phyloP scores from a whole-genome alignment of 2,113 vertebrate genomes.

The Terrapene triunguis region DNA sequence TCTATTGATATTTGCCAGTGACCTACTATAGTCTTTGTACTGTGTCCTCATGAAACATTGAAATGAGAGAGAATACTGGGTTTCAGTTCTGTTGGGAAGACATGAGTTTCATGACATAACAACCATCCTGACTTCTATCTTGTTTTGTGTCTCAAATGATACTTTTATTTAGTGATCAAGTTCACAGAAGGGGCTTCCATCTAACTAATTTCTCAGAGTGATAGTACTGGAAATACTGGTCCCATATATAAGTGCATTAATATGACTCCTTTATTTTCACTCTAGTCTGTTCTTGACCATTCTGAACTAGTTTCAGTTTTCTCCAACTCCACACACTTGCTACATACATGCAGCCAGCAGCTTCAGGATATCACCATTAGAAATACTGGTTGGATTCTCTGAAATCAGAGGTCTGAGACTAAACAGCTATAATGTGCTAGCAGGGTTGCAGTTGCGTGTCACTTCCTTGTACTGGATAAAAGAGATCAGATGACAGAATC shows the following conservation, averaged over 20 bases:
- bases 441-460: background rate
- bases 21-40: background rate
- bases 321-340: background rate
- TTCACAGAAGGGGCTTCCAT: background rate
- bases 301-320: background rate
- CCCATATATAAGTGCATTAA: background rate
- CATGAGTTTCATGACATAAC: background rate
- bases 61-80: background rate
- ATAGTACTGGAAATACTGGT: background rate
- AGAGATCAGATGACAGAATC: background rate
- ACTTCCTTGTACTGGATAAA: background rate
- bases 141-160: background rate
- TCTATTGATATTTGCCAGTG: background rate
- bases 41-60: background rate
- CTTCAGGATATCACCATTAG: background rate
- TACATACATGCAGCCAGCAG: accelerated
- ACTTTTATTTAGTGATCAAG: background rate
- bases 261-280: background rate
- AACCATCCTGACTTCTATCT: background rate
- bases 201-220: background rate
- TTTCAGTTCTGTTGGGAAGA: background rate
- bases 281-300: background rate
- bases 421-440: background rate
- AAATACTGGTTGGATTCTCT: background rate
- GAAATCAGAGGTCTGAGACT: background rate